Conservation (phyloP, 2,888 invertebrate species). For the Limulus polyphemus region DNA sequence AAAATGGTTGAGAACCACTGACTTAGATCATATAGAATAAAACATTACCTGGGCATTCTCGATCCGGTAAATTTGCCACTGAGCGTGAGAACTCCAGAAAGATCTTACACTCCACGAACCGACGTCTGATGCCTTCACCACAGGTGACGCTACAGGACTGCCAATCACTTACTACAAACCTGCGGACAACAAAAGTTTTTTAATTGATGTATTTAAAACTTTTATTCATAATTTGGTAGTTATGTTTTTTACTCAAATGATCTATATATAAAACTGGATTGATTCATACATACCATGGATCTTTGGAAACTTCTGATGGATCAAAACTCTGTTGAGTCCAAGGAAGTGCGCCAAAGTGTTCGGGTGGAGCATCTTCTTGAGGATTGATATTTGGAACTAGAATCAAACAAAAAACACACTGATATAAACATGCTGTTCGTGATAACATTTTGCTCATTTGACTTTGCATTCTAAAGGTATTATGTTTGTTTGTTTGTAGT, state of each 20-base stretch:
- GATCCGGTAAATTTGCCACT: conserved; percentile 72
- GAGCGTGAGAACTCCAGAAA: conserved; percentile 82
- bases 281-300: not conserved
- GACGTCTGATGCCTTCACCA: conserved; percentile 72
- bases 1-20: not conserved
- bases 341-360: too few relatives aligned
- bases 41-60: conserved; percentile 59
- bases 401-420: too few relatives aligned
- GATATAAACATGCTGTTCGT: too few relatives aligned
- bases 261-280: not conserved
- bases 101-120: conserved; percentile 86
- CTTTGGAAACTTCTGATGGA: too few relatives aligned
- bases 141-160: conserved; percentile 81
- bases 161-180: conserved; percentile 88
- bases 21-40: not conserved
- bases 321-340: too few relatives aligned
- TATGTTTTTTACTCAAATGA: not conserved
- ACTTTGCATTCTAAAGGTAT: too few relatives aligned
- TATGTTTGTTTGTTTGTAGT: too few relatives aligned
- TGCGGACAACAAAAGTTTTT: conserved; percentile 35
- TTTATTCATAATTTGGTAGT: too few relatives aligned
- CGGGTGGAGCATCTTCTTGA: conserved; percentile 5
- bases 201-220: not conserved
- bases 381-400: too few relatives aligned
- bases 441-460: too few relatives aligned